Percentiles rank a stretch among this genome's conserved stretches.
These are phyloP conservation scores for Callocephalon fimbriatum DNA, from an alignment of 2,113 vertebrate species.

Conservation along the genomic window DNA sequence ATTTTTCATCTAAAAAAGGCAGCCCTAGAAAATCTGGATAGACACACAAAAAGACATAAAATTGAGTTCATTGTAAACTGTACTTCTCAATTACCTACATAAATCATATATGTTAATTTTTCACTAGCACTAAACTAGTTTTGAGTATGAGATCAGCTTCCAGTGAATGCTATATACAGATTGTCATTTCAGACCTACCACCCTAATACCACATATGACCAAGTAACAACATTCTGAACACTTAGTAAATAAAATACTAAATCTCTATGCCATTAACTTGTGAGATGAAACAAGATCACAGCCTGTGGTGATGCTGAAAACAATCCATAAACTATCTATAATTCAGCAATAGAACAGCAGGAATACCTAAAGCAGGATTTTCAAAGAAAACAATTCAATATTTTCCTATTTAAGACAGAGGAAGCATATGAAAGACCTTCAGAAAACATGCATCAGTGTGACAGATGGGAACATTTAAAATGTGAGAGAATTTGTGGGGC, in stretches of 20 bases:
- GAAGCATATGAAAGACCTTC: neutral
- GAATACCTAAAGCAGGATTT: slow-evolving; percentile 32
- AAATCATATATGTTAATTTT: neutral
- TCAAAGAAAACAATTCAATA: slow-evolving; percentile 32
- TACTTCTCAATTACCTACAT: neutral
- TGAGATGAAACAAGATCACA: slow-evolving; percentile 26
- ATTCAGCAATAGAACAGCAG: slow-evolving; percentile 34
- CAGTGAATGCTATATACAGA: neutral
- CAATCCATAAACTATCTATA: slow-evolving; percentile 41
- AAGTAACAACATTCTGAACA: neutral
- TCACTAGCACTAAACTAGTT: neutral
- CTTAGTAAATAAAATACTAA: neutral
- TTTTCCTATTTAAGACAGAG: slow-evolving; percentile 36
- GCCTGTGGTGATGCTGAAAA: neutral
- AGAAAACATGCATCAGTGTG: slow-evolving; percentile 6
- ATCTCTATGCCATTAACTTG: neutral
- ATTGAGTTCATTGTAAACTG: neutral
- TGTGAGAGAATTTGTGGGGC: slow-evolving; percentile 7
- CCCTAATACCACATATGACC: neutral
- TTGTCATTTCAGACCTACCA: neutral
- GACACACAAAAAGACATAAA: neutral
- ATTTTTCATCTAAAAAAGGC: neutral
- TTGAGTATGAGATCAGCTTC: neutral
- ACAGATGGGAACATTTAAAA: slow-evolving; percentile 45
- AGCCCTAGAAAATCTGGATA: neutral